Conservation (phyloP, 2,888 invertebrate genomes). For the Euproctis similis region DNA sequence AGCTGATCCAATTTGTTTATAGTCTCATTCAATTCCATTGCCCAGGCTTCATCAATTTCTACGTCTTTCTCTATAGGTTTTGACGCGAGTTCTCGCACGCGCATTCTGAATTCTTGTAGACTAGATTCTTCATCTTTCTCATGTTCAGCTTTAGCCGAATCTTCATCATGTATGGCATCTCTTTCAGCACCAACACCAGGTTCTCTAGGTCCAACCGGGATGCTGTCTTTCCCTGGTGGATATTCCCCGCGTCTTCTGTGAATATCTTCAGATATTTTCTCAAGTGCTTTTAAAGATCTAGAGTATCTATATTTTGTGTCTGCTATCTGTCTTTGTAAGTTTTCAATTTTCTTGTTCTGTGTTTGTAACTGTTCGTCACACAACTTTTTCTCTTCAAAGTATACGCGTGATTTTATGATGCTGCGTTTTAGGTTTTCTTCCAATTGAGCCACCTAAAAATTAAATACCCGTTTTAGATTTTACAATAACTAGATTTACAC, state of each 20-base stretch:
- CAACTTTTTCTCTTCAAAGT: slow-evolving; percentile 92
- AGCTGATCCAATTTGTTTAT: slow-evolving; percentile 85
- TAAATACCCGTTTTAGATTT: too few species aligned
- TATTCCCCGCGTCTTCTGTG: slow-evolving; percentile 81
- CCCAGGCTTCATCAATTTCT: slow-evolving; percentile 83
- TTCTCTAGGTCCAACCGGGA: slow-evolving; percentile 75
- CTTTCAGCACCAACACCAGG: slow-evolving; percentile 87
- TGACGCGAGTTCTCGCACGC: slow-evolving; percentile 82
- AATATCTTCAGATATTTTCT: slow-evolving; percentile 94
- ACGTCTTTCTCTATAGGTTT: slow-evolving; percentile 85
- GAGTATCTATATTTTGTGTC: slow-evolving; percentile 89
- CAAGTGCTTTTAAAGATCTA: slow-evolving; percentile 86
- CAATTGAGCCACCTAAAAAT: slow-evolving; percentile 80
- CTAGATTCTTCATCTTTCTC: slow-evolving; percentile 72
- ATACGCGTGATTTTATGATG: slow-evolving; percentile 90
- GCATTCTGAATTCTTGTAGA: slow-evolving; percentile 80
- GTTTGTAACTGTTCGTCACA: slow-evolving; percentile 90
- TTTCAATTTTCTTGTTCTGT: slow-evolving; percentile 89
- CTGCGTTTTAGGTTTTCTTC: slow-evolving; percentile 89
- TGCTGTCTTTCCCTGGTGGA: slow-evolving; percentile 58
- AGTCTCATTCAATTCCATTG: slow-evolving; percentile 83
- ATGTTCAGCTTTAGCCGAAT: slow-evolving; percentile 25
- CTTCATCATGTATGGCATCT: slow-evolving; percentile 62
- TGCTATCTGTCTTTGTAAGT: slow-evolving; percentile 85
- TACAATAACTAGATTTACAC: too few species aligned